Base-by-base conservation (phyloP, 2,888 invertebrate species). In the Lithosia quadra region DNA sequence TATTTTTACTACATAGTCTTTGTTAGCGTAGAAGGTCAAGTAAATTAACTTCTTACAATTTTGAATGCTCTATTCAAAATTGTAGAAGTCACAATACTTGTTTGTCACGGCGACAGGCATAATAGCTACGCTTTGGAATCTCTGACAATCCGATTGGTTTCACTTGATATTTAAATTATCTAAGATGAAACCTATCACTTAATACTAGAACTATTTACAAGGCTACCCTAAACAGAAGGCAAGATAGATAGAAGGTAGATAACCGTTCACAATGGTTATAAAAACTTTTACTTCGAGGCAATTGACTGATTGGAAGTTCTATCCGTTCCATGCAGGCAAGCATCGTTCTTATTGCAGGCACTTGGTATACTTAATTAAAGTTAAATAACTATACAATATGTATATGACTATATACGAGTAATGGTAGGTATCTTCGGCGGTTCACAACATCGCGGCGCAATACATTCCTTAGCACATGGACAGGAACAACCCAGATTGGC, bases 391-490 rank as follows among this genome's bases (percentile, higher is more conserved):
- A 43, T 49, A n/a, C n/a, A n/a, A n/a, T n/a, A n/a, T n/a, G n/a
- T n/a, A 5, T 49, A 63, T 33, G 22, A 21, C 83, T 88, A 94
- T 77, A 93, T 88, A 71, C 92, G 90, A 22, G 91, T 93, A 60
- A 94, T 78, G 34, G 87, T 71, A 9, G 93, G 91, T 53, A 83
- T 86, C 21, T 73, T 75, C 0, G 90, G 91, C 0, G 93, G 83
- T 33, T 87, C 84, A 71, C 95, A 95, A 72, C 95, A 95, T 10
- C 91, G 85, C 0, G 94, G 94, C 8, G 93, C 93, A 1, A 79
- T 86, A 83, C 95, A 94, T 78, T 94, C 94, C 75, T 95, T 95
- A 34, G 92, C 96, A 63, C 94, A 95, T 0, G 93, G 93, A 53
- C 86, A 89, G 4, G 89, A 87, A 71, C 91, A 91, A 1, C 92